Evolutionary conservation across 2,888 invertebrate genomes (phyloP), one percentile per base, ranked within the genome.

Genomic region (Nymphalis polychloros): DNA sequence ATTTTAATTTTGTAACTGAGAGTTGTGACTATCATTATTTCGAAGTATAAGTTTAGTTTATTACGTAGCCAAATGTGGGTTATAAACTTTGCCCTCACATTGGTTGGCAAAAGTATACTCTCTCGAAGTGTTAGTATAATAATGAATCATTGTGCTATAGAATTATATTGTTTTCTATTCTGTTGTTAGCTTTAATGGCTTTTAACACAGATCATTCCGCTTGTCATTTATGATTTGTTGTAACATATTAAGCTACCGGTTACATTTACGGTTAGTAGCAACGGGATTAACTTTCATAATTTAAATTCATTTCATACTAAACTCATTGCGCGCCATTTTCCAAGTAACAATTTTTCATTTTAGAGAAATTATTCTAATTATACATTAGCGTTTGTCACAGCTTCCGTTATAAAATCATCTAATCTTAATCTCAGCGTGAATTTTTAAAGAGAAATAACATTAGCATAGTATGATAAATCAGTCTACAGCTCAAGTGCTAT

Each of bases 211-310:
- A 50, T 50, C 19, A 50, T 50, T n/a, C 20, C 8, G 50, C 19
- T 8, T 50, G 50, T 8, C 50, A 50, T 20, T 19, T 50, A 19
- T n/a, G 50, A 50, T 50, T 50, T 50, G 10, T 19, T 50, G 19
- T 50, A 19, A 19, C 50, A 50, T 10, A 19, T 41, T 41, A 20
- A 50, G 19, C n/a, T 19, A 50, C 19, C 19, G 19, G 10, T n/a
- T 50, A 20, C 19, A 50, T 20, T 50, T 80, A 72, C 68, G 63
- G 50, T 71, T 71, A 73, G 52, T 31, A 50, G 64, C 64, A 63
- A 59, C 65, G 63, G 64, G 63, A 59, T 68, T 66, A 68, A 59
- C 35, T 50, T 50, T 50, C 50, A 50, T 50, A 50, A 50, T 50
- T 50, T 20, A 53, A 23, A 17, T 23, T 5, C 7, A 53, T 53